Base-by-base conservation (phyloP, 1,140 invertebrate genomes). In the Aphaenogaster ashmeadi region DNA sequence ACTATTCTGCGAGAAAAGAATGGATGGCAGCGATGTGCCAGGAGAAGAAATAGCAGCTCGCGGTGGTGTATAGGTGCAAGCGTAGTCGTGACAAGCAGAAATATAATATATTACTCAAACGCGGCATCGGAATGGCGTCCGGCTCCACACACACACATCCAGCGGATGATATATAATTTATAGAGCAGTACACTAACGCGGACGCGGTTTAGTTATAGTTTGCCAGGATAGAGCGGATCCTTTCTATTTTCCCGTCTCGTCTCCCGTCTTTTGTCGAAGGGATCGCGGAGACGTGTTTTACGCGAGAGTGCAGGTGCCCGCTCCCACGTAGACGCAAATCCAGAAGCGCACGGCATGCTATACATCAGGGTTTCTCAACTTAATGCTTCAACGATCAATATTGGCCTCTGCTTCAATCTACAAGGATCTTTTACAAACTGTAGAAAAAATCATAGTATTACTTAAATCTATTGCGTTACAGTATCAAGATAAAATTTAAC, bases 41-140 rank as follows among this genome's bases (percentile, higher is more conserved):
- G 41, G 11, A 33, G 41, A 52, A 83, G 67, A 36, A 83, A 56
- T 33, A 27, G 15, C 36, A 5, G 38, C 60, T 41, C 7, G n/a
- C 18, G 66, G 13, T 33, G 36, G 38, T 44, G 3, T 21, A 71
- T 38, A 74, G 38, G 9, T 62, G 58, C 18, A 67, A 54, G 13
- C 9, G 47, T 67, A 56, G 66, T 52, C 44, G 69, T 74, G 88
- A 89, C 85, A 90, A 52, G 64, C 66, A 58, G 80, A 89, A 86
- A 91, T 90, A 84, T 89, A 89, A 91, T 80, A 87, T 86, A 89
- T 88, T 86, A 87, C 79, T 80, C 54, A 69, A 71, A 67, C 60
- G 71, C 36, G 47, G 33, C 74, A 88, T 72, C 58, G 50, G 44
- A 74, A 72, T 72, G 69, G 18, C 66, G 80, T 75, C 80, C 71